Base-by-base conservation (phyloP, 2,797 vertebrate genomes). In the Poeciliopsis infans region DNA sequence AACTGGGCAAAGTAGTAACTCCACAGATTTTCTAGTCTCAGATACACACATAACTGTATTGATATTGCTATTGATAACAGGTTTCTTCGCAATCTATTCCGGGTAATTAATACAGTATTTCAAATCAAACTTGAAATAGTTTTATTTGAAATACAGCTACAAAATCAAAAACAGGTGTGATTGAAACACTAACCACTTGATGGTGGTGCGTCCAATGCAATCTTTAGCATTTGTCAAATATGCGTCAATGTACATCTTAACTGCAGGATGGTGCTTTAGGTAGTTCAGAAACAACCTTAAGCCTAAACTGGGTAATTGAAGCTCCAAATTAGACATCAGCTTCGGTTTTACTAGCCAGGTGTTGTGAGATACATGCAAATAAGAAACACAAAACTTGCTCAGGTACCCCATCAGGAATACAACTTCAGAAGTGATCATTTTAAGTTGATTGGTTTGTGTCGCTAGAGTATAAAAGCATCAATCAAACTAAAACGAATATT, bases 371-470 rank as follows among this genome's bases (percentile, higher is more conserved):
- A 64, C 31, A 36, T 33, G 31, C 59, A 64, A 36, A 36, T 36
- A 36, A 33, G 13, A 33, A 64, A 64, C 5, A 36, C 1, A 18
- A 36, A 61, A 36, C 16, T 10, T 64, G 59, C 10, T 64, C 57
- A 61, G 59, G 13, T 18, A 3, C 31, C 7, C 31, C 59, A 36
- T 36, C 31, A 20, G 49, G 64, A 70, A 41, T 18, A 71, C 64
- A 39, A 43, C 72, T 83, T 74, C 53, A 80, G 81, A 59, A 46
- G 41, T n/a, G 73, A 47, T 61, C 23, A 61, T 79, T 86, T 82
- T 79, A 31, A 81, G 64, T 70, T 61, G 18, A 11, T 49, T 57
- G 49, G 16, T 33, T 66, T 79, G 74, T 69, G 61, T 57, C 16
- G 36, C 64, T 49, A 68, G 47, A 79, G 80, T 75, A 55, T 72